Evolutionary conservation across 2,888 invertebrate species (phyloP), one percentile per base, ranked within the genome.

Genomic region (Andrena hattorfiana): DNA sequence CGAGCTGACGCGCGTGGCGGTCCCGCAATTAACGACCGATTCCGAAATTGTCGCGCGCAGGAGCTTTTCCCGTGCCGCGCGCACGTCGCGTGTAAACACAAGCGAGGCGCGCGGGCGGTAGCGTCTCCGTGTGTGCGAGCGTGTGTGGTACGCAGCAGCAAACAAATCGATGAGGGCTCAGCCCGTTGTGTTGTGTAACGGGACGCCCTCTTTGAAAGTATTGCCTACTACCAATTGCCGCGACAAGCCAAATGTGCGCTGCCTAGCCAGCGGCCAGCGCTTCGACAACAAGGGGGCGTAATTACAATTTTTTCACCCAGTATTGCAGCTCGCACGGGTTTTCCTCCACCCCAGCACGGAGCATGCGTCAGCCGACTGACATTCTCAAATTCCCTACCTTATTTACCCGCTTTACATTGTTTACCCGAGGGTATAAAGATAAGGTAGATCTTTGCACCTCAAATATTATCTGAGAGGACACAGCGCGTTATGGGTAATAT

Each of bases 91-190:
- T 73, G 81, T 77, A 77, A 81, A 83, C 73, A 73, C 42, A 56
- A 35, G 51, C 32, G 35, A 16, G 28, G 30, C 62, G 62, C 60
- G 20, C 35, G 23, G n/a, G 26, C 4, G 7, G n/a, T 6, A 23
- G 26, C 32, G 59, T 35, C 51, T 2, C 13, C 26, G 8, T 56
- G 30, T 51, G 32, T 30, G 30, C 51, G 32, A 60, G 10, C 56
- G 30, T n/a, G 30, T n/a, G 48, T 16, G 60, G 54, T 60, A 48
- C 77, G 42, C 32, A 59, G 60, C 32, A 32, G 82, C 83, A 83
- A 81, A 83, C 83, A 83, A 77, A 83, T 83, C 83, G 83, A 83
- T 83, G 83, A 74, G 48, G 73, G 77, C 77, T 77, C 51, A 63
- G n/a, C 28, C 67, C 71, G 74, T 56, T 28, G 67, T 28, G 67